These are phyloP conservation scores for Tenthredo amoena DNA, from an alignment of 2,888 invertebrate species.

Conservation along the genomic window DNA sequence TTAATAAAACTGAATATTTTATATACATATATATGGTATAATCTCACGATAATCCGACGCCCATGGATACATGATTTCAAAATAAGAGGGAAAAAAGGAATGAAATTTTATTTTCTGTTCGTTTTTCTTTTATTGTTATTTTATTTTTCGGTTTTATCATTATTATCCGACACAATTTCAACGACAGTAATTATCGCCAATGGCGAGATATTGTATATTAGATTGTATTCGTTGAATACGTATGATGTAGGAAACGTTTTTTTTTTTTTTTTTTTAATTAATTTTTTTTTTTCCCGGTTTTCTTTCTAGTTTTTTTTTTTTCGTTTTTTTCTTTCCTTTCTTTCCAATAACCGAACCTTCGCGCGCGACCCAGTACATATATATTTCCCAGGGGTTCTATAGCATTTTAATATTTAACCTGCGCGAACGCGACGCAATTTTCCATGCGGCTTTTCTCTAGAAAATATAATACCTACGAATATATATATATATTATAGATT, in stretches of 20 bases:
- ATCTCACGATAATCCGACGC: no score
- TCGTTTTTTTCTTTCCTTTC: background rate
- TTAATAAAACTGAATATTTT: constrained; percentile 1
- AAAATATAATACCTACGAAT: background rate
- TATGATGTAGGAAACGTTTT: background rate
- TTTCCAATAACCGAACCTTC: background rate
- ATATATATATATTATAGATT: no score
- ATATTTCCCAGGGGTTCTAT: constrained; percentile 10
- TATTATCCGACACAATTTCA: background rate
- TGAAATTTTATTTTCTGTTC: background rate
- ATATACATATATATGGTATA: background rate
- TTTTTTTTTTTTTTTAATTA: background rate
- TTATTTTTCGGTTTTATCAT: background rate
- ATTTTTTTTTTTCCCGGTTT: background rate
- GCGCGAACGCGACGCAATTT: background rate
- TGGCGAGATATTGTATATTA: no score
- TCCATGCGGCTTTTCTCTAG: background rate
- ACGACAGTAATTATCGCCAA: background rate
- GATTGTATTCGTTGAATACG: background rate
- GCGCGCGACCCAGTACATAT: background rate
- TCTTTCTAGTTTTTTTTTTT: background rate
- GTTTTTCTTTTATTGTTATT: no score
- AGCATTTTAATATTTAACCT: constrained; percentile 5
- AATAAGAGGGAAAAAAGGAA: background rate
- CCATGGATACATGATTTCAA: background rate